Conservation (phyloP, 2,888 invertebrate species). For the Hydropsyche betteni region DNA sequence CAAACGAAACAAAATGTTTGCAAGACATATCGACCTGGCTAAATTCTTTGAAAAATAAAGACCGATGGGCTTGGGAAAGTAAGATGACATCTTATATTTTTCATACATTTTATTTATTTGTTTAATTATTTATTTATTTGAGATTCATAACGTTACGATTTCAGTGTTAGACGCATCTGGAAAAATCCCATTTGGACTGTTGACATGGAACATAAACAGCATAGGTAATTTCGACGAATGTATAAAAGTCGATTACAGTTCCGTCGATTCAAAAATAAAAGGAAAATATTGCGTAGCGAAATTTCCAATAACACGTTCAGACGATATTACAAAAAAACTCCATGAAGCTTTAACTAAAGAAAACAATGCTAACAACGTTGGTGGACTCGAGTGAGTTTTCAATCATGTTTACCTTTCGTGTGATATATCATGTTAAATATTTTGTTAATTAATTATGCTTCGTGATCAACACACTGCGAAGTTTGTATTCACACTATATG, state of each 20-base stretch:
- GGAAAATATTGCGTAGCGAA: constrained; percentile 33
- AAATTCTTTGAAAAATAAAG: neutral
- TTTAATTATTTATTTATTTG: too few relatives aligned
- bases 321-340: neutral
- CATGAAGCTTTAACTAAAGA: neutral
- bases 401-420: too few relatives aligned
- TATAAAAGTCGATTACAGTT: constrained; percentile 23
- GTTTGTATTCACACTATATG: too few relatives aligned
- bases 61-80: constrained; percentile 18
- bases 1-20: neutral
- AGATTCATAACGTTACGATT: neutral
- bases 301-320: neutral
- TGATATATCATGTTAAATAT: too few relatives aligned
- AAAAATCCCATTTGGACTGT: constrained; percentile 35
- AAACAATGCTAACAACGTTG: neutral
- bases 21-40: neutral
- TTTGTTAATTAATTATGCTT: too few relatives aligned
- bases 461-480: too few relatives aligned
- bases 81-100: neutral
- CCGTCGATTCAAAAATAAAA: neutral
- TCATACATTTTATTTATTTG: too few relatives aligned
- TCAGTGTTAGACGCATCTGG: constrained; percentile 45
- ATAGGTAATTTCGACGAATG: constrained; percentile 44
- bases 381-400: neutral
- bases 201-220: constrained; percentile 42